Conservation (phyloP, 2,113 vertebrate species). For the Orycteropus afer region DNA sequence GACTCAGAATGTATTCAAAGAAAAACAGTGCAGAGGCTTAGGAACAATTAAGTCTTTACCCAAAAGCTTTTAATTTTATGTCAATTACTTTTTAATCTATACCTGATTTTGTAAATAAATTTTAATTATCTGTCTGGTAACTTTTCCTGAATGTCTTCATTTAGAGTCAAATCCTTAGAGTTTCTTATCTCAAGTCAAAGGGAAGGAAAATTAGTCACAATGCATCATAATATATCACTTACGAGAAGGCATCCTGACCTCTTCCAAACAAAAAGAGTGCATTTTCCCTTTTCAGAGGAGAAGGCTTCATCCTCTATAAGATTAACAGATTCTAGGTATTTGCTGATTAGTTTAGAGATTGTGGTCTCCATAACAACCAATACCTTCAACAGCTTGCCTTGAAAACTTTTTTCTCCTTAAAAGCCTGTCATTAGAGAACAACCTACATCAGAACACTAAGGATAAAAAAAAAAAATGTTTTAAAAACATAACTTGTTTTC, state of each 20-base stretch:
- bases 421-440: neutral
- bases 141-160: neutral
- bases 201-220: neutral
- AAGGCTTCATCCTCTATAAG: neutral
- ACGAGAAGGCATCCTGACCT: neutral
- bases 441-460: constrained; percentile 11
- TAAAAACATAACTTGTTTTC: neutral
- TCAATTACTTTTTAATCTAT: constrained; percentile 1
- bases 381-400: neutral
- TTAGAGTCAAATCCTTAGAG: neutral
- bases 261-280: neutral
- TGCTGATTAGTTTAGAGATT: constrained; percentile 36
- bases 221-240: neutral
- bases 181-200: constrained; percentile 44
- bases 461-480: neutral
- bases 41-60: constrained; percentile 5
- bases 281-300: constrained; percentile 37
- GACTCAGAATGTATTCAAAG: neutral
- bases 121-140: constrained; percentile 34
- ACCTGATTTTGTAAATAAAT: constrained; percentile 6
- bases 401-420: constrained; percentile 53
- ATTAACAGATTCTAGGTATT: constrained; percentile 36
- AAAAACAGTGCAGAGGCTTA: neutral
- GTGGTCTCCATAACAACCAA: constrained; percentile 63
- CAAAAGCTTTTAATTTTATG: neutral